Evolutionary conservation across 2,888 invertebrate species (phyloP), one percentile per base, ranked within the genome.

Genomic region (Vandiemenella viatica): DNA sequence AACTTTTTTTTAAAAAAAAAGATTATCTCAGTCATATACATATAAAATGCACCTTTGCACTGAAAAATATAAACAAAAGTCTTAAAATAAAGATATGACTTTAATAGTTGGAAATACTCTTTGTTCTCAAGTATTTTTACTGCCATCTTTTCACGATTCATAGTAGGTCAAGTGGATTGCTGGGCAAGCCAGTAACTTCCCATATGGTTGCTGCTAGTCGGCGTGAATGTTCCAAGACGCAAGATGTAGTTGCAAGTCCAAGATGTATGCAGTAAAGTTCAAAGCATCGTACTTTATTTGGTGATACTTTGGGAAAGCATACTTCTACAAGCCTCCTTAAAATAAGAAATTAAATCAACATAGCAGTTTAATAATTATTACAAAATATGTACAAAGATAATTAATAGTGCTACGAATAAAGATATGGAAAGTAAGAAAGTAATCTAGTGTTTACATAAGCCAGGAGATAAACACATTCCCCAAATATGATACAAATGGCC

Each of bases 211-310:
- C 87, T 4, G 87, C 85, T 5, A 91, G 69, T 50, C 88, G 74
- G 44, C 88, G 73, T 5, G 85, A 82, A 62, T 90, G 90, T 61
- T 89, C 87, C 55, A 89, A 74, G 0, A 90, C 86, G 49, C 84
- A 83, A 2, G 85, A 79, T 0, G 88, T 78, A 0, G 89, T 87
- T 1, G 84, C 80, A 46, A 89, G 66, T 0, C 89, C 89, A 50
- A 89, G 68, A 67, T 91, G 90, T 21, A 90, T 76, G 63, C 87
- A 88, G 58, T 80, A 83, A 53, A 91, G 67, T 66, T 91, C 90
- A 54, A 77, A 81, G 58, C 81, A 80, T 51, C 76, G 70, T n/a
- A 83, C 73, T 65, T 80, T 81, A 23, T 67, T 70, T 1, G 71
- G 63, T 0, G 75, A 61, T 51, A 69, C 64, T 62, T 80, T 79